Base-by-base conservation (phyloP, 1,140 invertebrate species). In the Trichoplusia ni region DNA sequence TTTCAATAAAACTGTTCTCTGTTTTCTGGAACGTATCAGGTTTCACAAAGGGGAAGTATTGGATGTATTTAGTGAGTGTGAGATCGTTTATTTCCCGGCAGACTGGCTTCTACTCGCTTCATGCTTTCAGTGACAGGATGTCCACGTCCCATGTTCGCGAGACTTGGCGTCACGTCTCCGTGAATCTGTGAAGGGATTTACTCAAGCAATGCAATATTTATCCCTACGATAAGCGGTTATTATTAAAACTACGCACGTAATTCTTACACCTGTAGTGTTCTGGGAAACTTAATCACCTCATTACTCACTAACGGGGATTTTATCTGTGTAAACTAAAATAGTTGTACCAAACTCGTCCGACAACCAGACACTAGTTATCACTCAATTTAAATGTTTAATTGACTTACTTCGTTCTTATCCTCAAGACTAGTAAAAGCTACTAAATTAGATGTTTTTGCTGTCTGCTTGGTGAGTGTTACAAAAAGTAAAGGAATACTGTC, bases 61-160 rank as follows among this genome's bases (percentile, higher is more conserved):
- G 33, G 46, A 16, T 5, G n/a, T 4, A 29, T 9, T 13, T 35
- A 51, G 16, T 2, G 16, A 35, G 47, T 18, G 29, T 35, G 21
- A 51, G 16, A 51, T 51, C 4, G 27, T 51, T 51, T 51, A 51
- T 51, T 51, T 51, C 16, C 29, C 47, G 47, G 47, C 21, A 35
- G 31, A 35, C 47, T 51, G 4, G 47, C 47, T 49, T 49, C 33
- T 27, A 33, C 33, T 31, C 8, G 25, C 46, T 49, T 49, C 18
- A 49, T 18, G 25, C n/a, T n/a, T n/a, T 33, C 16, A 8, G 2
- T 40, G 25, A 21, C 47, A 51, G 47, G 47, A 35, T 51, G 47
- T 51, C 29, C n/a, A 51, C 16, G 47, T 27, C n/a, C 33, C 27
- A 35, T 49, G 46, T 31, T 51, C 21, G 47, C 18, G 16, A 11